These are phyloP conservation scores for Apus apus DNA, from an alignment of 2,113 vertebrate species.

Conservation along the genomic window DNA sequence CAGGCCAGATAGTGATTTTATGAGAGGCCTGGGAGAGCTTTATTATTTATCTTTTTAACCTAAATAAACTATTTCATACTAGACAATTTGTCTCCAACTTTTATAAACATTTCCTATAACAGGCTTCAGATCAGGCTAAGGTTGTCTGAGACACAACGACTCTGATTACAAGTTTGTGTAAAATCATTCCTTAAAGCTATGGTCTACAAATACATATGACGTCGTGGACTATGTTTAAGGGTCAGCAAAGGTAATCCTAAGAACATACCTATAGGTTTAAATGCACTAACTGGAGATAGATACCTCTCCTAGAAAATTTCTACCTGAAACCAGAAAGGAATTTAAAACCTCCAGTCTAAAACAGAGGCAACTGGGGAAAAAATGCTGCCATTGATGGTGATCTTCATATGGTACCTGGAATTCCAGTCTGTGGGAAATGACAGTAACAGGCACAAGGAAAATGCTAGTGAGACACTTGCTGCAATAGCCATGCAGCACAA, in stretches of 20 bases:
- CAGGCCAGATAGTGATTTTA: neutral
- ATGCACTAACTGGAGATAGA: neutral
- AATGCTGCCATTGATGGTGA: neutral
- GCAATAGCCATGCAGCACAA: neutral
- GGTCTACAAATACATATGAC: neutral
- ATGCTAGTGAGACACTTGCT: neutral
- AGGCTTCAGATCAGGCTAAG: neutral
- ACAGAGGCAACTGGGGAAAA: neutral
- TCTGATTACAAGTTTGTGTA: neutral
- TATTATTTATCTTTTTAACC: neutral
- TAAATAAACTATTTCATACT: neutral
- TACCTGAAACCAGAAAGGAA: neutral
- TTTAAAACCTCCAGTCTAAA: neutral
- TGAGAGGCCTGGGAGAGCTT: neutral
- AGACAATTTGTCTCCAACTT: neutral
- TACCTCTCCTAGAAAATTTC: neutral
- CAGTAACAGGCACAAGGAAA: neutral
- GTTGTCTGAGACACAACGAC: neutral
- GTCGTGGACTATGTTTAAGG: neutral
- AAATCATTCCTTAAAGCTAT: neutral
- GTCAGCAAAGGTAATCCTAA: neutral
- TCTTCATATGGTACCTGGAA: neutral
- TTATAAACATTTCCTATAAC: neutral
- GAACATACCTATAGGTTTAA: neutral
- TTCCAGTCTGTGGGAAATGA: neutral